A percentile compares a stretch with the other conserved stretches of the same genome.
phyloP scores from a whole-genome alignment of 2,797 vertebrate genomes.

The Epinephelus coioides region DNA sequence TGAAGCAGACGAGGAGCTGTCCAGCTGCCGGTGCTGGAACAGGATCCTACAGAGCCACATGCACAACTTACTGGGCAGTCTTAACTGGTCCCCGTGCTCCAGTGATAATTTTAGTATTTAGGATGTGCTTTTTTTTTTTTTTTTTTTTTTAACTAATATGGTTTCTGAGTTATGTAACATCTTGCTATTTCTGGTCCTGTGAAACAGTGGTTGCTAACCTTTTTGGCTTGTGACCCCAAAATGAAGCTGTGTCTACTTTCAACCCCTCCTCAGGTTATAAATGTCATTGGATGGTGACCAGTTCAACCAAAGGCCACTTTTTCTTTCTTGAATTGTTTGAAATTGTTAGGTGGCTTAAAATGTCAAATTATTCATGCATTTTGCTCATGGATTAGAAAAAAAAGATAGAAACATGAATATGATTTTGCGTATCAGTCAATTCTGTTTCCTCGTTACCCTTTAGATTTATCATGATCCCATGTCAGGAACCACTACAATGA shows the following conservation, averaged over 20 bases:
- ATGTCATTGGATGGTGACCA: background rate
- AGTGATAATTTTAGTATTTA: background rate
- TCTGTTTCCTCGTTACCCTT: too few relatives aligned
- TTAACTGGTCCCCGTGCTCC: background rate
- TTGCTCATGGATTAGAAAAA: background rate
- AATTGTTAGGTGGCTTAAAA: background rate
- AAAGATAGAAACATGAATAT: background rate
- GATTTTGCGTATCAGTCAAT: background rate
- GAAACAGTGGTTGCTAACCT: background rate
- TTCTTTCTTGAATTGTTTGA: background rate
- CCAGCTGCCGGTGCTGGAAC: constrained; percentile 75
- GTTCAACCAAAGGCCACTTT: background rate
- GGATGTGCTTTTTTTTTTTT: background rate
- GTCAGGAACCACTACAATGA: background rate
- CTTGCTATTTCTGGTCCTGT: background rate
- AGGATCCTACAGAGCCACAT: constrained; percentile 16
- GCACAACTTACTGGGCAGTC: background rate
- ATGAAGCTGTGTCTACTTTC: background rate
- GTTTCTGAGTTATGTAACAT: background rate
- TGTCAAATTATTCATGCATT: background rate
- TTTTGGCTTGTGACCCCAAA: background rate
- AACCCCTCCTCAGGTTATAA: background rate
- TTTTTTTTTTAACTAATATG: too few relatives aligned
- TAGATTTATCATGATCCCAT: too few relatives aligned
- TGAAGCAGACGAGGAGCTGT: constrained; percentile 70